Percentiles rank a stretch among this genome's conserved stretches.
phyloP scores from a whole-genome alignment of 2,113 vertebrate genomes.

The Dunckerocampus dactyliophorus region DNA sequence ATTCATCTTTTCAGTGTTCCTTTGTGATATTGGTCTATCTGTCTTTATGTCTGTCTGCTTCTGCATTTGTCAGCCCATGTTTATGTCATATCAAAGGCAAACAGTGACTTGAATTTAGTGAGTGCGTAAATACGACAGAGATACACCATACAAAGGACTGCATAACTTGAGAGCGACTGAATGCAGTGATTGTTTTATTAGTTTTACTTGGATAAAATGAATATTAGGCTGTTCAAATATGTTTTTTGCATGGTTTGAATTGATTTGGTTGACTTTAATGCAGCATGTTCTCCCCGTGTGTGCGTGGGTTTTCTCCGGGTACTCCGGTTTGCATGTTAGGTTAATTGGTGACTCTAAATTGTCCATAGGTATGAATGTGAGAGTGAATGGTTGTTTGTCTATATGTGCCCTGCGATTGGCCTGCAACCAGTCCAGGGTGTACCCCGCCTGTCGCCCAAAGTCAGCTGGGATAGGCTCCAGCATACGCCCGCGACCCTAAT shows the following conservation, averaged over 20 bases:
- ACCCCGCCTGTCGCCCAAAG: too few relatives aligned
- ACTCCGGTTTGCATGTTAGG: too few relatives aligned
- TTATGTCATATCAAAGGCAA: constrained; percentile 34
- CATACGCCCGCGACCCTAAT: too few relatives aligned
- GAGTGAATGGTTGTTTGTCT: too few relatives aligned
- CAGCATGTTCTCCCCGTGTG: too few relatives aligned
- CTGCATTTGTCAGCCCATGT: constrained; percentile 47
- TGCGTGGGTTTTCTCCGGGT: too few relatives aligned
- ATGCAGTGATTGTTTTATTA: neutral
- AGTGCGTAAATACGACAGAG: neutral
- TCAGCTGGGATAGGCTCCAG: too few relatives aligned
- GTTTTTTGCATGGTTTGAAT: neutral
- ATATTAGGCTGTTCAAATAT: neutral
- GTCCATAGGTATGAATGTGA: too few relatives aligned
- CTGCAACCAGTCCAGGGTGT: too few relatives aligned
- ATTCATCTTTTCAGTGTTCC: constrained; percentile 25
- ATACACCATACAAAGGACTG: constrained; percentile 7
- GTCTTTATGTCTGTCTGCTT: constrained; percentile 30
- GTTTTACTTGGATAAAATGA: constrained; percentile 11
- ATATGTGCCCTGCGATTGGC: too few relatives aligned
- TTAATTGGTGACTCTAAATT: too few relatives aligned
- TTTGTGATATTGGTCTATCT: constrained; percentile 28
- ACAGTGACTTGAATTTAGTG: constrained; percentile 10
- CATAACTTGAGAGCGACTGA: constrained; percentile 9
- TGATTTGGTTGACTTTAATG: neutral